A percentile compares a stretch with the other conserved stretches of the same genome.
Evolutionary conservation across 2,113 vertebrate genomes (phyloP).

Genomic region (Eulacestoma nigropectus): DNA sequence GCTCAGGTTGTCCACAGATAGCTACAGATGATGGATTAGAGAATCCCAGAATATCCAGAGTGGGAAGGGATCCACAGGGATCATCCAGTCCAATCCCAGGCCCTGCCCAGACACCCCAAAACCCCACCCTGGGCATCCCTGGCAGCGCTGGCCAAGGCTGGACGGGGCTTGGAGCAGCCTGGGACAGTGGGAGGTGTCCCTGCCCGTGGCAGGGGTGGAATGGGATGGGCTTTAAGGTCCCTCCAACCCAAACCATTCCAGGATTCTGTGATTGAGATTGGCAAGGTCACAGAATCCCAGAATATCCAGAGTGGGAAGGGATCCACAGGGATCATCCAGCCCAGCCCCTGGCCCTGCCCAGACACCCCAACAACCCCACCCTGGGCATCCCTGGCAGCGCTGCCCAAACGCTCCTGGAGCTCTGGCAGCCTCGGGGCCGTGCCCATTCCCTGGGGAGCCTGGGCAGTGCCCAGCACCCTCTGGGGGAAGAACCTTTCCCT

Average conservation of each 20-base stretch:
- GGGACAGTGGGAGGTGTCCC: too few relatives aligned
- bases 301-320: too few relatives aligned
- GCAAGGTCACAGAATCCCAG: too few relatives aligned
- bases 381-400: not conserved
- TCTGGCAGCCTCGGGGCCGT: not conserved
- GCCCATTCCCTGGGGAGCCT: not conserved
- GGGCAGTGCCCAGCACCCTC: not conserved
- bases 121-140: not conserved
- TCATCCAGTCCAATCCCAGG: accelerated
- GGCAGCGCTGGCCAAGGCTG: not conserved
- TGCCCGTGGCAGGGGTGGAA: too few relatives aligned
- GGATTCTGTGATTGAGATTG: too few relatives aligned
- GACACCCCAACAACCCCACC: not conserved
- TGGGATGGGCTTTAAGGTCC: too few relatives aligned
- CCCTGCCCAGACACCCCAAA: not conserved
- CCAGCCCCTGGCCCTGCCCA: not conserved
- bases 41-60: not conserved
- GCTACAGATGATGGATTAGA: not conserved
- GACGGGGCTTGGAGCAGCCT: too few relatives aligned
- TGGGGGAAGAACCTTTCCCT: not conserved
- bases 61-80: not conserved
- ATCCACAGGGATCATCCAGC: not conserved
- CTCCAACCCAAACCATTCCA: too few relatives aligned
- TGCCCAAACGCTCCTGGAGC: not conserved
- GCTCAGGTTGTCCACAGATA: not conserved